Conservation (phyloP, 1,140 invertebrate species). For the Geopemphigus sp. region DNA sequence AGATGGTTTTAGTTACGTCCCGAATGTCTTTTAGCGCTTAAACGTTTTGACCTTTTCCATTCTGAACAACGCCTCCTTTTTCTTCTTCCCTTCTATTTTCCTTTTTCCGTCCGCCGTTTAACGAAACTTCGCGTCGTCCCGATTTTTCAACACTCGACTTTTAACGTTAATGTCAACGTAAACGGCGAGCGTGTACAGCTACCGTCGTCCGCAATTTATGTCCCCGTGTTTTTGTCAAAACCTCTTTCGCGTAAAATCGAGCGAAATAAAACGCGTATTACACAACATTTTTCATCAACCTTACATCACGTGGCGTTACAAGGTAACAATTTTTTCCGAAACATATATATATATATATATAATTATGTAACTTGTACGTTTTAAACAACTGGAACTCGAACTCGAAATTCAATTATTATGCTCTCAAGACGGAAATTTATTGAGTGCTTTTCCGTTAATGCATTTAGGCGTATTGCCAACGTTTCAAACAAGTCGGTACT, state of each 20-base stretch:
- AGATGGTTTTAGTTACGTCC: too few species aligned
- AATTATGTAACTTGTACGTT: neutral
- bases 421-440: conserved; percentile 2
- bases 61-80: neutral
- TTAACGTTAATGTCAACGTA: neutral
- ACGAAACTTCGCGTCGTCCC: neutral
- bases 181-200: too few species aligned
- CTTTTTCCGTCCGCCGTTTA: neutral
- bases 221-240: neutral
- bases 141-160: neutral
- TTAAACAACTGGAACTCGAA: conserved; percentile 21
- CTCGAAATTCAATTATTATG: conserved; percentile 12
- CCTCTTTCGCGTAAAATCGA: too few species aligned
- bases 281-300: neutral
- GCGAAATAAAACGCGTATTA: neutral
- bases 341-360: neutral
- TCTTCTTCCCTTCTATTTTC: neutral
- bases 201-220: neutral
- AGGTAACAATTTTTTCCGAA: neutral
- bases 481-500: neutral
- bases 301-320: neutral
- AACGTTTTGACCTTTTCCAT: neutral
- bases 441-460: conserved; percentile 27
- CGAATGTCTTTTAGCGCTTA: neutral
- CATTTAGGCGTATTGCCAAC: conserved; percentile 8